These are phyloP conservation scores for Frankliniella intonsa DNA, from an alignment of 2,888 invertebrate genomes.

Conservation along the genomic window DNA sequence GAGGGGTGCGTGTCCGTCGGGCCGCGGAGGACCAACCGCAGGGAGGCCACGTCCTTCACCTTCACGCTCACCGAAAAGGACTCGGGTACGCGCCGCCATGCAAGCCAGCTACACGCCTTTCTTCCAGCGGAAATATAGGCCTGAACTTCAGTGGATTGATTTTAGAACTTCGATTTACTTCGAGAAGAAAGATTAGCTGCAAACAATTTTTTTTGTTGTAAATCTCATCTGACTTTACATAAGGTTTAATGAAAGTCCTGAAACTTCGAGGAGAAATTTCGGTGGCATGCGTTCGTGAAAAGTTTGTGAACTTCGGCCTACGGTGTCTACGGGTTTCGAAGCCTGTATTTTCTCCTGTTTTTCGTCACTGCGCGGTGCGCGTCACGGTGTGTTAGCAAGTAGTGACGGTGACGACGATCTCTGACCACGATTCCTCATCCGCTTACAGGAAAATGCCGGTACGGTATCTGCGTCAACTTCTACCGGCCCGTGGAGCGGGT, in stretches of 20 bases:
- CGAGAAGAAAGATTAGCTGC: too few relatives aligned
- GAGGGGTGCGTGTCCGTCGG: conserved; percentile 95
- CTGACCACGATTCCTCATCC: conserved; percentile 22
- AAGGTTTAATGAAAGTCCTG: background rate
- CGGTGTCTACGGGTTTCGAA: background rate
- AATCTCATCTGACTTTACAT: background rate
- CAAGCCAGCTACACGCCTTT: background rate
- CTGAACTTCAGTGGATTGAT: too few relatives aligned
- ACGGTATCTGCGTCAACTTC: conserved; percentile 97
- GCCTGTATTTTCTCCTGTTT: background rate
- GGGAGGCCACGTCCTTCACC: conserved; percentile 94
- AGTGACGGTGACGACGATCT: too few relatives aligned
- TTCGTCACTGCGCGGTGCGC: background rate
- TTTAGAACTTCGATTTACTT: too few relatives aligned
- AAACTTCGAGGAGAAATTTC: too few relatives aligned
- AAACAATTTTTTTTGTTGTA: too few relatives aligned
- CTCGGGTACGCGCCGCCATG: conserved; percentile 61
- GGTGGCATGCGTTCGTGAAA: too few relatives aligned
- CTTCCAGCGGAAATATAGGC: too few relatives aligned
- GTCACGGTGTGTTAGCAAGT: too few relatives aligned
- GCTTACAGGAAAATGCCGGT: conserved; percentile 72
- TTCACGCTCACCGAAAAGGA: conserved; percentile 99
- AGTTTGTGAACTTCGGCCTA: too few relatives aligned
- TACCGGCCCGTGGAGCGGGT: conserved; percentile 83
- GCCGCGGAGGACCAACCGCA: conserved; percentile 72